phyloP scores from a whole-genome alignment of 2,888 invertebrate species.

The Polyploca ridens region DNA sequence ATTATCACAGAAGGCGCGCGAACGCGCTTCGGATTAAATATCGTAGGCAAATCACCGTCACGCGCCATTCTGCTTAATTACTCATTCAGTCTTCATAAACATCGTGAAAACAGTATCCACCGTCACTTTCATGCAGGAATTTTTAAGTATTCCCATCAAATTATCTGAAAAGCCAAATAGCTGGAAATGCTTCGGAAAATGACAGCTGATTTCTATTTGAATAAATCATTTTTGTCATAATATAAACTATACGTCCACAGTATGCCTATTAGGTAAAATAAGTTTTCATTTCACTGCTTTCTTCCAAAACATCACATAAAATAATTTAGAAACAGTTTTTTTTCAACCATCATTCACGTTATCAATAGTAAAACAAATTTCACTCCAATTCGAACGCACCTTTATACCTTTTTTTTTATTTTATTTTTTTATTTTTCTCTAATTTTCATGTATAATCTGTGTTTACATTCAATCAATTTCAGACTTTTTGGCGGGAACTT shows the following conservation, averaged over 20 bases:
- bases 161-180: neutral
- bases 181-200: neutral
- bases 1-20: slow-evolving; percentile 89
- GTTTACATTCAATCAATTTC: no score
- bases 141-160: neutral
- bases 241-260: neutral
- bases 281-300: neutral
- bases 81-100: slow-evolving; percentile 27
- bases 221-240: neutral
- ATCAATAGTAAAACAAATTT: no score
- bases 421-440: no score
- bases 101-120: slow-evolving; percentile 33
- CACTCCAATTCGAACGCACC: no score
- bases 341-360: no score
- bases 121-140: neutral
- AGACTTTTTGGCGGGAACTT: no score
- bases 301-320: neutral
- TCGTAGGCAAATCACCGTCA: slow-evolving; percentile 91
- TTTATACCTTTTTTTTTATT: no score
- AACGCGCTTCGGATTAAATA: slow-evolving; percentile 90
- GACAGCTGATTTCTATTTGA: neutral
- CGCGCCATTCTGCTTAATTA: slow-evolving; percentile 82
- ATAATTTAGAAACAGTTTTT: no score
- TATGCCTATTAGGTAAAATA: no score
- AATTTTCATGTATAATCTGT: no score